These are phyloP conservation scores for Falco naumanni DNA, from an alignment of 2,797 vertebrate genomes.

Conservation along the genomic window DNA sequence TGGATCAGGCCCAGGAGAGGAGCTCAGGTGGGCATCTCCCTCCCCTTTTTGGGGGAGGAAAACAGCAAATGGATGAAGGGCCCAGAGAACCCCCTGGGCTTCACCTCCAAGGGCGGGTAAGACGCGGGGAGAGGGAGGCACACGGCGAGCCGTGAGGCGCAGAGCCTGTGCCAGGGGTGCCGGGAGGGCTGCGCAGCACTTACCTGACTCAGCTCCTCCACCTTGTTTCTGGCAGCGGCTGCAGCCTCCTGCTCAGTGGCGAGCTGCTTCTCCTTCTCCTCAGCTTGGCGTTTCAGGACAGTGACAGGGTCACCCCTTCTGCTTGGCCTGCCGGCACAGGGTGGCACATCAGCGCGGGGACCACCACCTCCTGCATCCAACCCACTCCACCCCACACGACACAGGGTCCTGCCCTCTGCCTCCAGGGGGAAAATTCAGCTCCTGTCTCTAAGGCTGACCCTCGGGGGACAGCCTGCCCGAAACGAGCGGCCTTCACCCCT, in stretches of 20 bases:
- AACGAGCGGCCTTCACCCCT: too few species aligned
- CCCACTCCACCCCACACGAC: rapidly evolving
- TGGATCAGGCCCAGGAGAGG: background rate
- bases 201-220: conserved; percentile 91
- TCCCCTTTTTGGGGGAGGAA: background rate
- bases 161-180: rapidly evolving
- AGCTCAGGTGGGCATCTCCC: too few species aligned
- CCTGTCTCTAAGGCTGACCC: too few species aligned
- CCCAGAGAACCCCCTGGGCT: background rate
- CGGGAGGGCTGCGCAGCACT: rapidly evolving
- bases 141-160: rapidly evolving
- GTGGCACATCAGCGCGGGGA: background rate
- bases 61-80: background rate
- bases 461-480: too few species aligned
- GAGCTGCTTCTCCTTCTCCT: too few species aligned
- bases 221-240: conserved; percentile 83
- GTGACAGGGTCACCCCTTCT: conserved; percentile 91
- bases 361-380: background rate
- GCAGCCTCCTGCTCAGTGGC: conserved; percentile 89
- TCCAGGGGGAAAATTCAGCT: too few species aligned
- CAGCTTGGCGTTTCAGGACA: conserved; percentile 89
- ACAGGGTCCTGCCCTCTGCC: rapidly evolving
- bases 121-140: background rate
- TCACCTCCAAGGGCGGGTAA: too few species aligned
- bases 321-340: conserved; percentile 82